A percentile compares a stretch with the other conserved stretches of the same genome.
phyloP scores from a whole-genome alignment of 2,113 vertebrate genomes.

The Misgurnus mizolepis region DNA sequence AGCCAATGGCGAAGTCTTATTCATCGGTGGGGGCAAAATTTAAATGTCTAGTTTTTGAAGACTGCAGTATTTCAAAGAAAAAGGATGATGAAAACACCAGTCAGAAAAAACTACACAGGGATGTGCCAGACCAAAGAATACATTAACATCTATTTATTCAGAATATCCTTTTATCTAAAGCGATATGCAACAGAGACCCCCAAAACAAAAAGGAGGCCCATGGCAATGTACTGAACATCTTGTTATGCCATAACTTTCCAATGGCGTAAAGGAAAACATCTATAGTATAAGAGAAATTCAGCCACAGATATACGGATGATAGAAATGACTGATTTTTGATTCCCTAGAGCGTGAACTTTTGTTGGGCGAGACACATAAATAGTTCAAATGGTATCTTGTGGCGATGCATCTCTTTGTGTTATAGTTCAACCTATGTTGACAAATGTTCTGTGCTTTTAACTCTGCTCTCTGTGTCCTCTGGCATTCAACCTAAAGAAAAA shows the following conservation, averaged over 20 bases:
- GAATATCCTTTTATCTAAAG: conserved; percentile 2
- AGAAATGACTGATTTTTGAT: background rate
- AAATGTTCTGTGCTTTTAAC: conserved; percentile 5
- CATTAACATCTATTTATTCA: conserved; percentile 11
- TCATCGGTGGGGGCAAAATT: background rate
- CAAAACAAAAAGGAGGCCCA: background rate
- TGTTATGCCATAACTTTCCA: background rate
- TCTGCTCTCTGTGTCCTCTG: background rate
- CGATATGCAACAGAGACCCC: background rate
- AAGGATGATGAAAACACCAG: conserved; percentile 14
- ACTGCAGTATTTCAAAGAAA: conserved; percentile 9
- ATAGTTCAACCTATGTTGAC: conserved; percentile 9
- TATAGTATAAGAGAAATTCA: background rate
- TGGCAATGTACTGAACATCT: background rate
- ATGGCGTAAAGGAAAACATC: background rate
- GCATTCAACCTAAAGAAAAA: background rate
- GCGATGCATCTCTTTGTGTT: conserved; percentile 6
- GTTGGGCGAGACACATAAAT: background rate
- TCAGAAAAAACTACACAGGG: background rate
- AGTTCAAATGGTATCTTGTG: conserved; percentile 10
- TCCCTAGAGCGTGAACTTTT: conserved; percentile 6
- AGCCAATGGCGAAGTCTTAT: background rate
- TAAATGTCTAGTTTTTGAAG: background rate
- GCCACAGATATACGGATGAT: background rate
- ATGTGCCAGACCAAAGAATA: background rate